Evolutionary conservation across 2,797 vertebrate species (phyloP).

Genomic region (Lindbergichthys nudifrons): DNA sequence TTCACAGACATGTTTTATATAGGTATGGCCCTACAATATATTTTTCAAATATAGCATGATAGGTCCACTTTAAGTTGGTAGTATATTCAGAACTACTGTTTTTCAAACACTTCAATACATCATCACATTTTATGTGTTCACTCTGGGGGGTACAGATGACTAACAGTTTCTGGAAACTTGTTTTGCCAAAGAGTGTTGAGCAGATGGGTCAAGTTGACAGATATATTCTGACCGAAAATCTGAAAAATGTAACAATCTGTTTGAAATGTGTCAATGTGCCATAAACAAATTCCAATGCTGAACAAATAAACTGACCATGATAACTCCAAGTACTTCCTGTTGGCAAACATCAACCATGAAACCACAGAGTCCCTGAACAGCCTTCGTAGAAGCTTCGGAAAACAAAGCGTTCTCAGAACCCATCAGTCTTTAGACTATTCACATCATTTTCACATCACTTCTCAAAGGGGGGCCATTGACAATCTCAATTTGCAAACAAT

Average conservation of each 20-base stretch:
- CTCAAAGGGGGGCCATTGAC: neutral
- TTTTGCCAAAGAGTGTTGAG: constrained; percentile 32
- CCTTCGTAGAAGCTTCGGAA: constrained; percentile 51
- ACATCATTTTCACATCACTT: constrained; percentile 24
- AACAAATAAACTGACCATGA: constrained; percentile 49
- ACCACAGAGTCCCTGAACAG: constrained; percentile 32
- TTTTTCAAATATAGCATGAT: no score
- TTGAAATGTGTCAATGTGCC: constrained; percentile 52
- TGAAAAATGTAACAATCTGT: constrained; percentile 35
- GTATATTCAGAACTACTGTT: neutral
- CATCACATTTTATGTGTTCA: constrained; percentile 41
- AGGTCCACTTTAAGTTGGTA: no score
- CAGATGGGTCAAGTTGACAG: constrained; percentile 44
- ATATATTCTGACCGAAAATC: constrained; percentile 30
- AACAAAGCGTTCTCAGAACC: constrained; percentile 48
- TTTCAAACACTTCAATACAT: constrained; percentile 18
- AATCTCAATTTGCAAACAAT: constrained; percentile 5
- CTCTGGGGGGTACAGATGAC: constrained; percentile 41
- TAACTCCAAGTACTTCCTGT: constrained; percentile 47
- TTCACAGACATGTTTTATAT: no score
- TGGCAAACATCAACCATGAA: constrained; percentile 48
- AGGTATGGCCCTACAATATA: no score
- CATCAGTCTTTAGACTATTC: neutral
- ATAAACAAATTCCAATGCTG: constrained; percentile 53
- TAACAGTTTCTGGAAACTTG: constrained; percentile 41